Base-by-base conservation (phyloP, 53 echinoderm and acorn worm species). In the Paracentrotus lividus region DNA sequence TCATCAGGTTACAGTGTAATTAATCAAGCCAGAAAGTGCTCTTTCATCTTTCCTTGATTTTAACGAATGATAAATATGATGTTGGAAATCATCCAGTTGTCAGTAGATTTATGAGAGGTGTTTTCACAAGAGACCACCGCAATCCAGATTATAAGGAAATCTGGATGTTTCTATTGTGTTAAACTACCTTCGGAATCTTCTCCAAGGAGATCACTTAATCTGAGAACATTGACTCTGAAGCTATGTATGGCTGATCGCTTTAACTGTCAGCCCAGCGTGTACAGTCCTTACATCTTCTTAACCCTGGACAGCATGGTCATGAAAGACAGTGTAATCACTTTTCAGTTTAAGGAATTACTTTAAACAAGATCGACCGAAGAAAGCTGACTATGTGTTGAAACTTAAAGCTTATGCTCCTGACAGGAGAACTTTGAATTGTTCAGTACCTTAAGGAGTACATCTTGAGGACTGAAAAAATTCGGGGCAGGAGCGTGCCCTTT, bases 401-500 rank as follows among this genome's bases (percentile, higher is more conserved):
- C 38, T 69, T 3, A 69, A 18, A 16, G 69, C 69, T 33, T 38
- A 69, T 3, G 10, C 33, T 24, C 38, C 69, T 6, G 36, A 69
- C 16, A 9, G 38, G 36, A 33, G 38, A n/a, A 8, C 33, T 69
- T 33, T 23, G 59, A 2, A 24, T 59, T 6, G 59, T 59, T 9
- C 23, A 59, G 24, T 59, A 59, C 59, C 59, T 59, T 9, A 58
- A 59, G n/a, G 59, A 59, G n/a, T 60, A 60, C n/a, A 59, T 24
- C 3, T 40, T 85, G 49, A 88, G 90, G 57, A 96, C 94, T n/a
- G n/a, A n/a, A n/a, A n/a, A 43, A n/a, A 9, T 16, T 43, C 31
- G 31, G 94, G 47, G 76, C 61, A 34, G 43, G 96, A 95, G 58
- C 69, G 52, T 36, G 36, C 18, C 9, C 42, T 47, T 85, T 95